Base-by-base conservation (phyloP, 2,888 invertebrate species). In the Drosophila austrosaltans region DNA sequence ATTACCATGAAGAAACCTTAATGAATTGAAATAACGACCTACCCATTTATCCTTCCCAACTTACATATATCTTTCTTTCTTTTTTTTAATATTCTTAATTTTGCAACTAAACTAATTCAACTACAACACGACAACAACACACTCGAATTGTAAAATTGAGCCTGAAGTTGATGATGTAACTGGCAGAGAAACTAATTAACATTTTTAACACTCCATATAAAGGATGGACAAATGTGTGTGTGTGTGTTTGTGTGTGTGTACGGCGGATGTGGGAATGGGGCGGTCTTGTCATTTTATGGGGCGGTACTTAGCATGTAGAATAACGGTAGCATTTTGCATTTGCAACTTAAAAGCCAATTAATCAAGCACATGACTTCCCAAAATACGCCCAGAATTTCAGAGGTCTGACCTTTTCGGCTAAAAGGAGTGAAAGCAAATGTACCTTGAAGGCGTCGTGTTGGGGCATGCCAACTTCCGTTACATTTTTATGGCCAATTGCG, bases 271-370 rank as follows among this genome's bases (percentile, higher is more conserved):
- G 36, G 32, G 76, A 8, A 48, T 48, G 48, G 44, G 48, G 22
- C 48, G 42, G 42, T 42, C 64, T 61, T 69, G 77, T 72, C 82
- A 79, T 61, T 60, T 54, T 58, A 42, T 10, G 32, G 58, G 16
- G 44, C 61, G 22, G 16, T 57, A 62, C 59, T 42, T 61, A 48
- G 39, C 12, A 22, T 36, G 36, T 22, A 20, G 62, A 62, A 70
- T 76, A 82, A 82, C 74, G 75, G 69, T 66, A 44, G 73, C 71
- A 73, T 76, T 79, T 78, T 79, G 79, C 82, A 75, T 75, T 82
- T 79, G 89, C 87, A 90, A 81, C 80, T 81, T 78, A 81, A 89
- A 83, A 79, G 73, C 75, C 79, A 81, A 84, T 90, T 90, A 89
- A 87, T 90, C 89, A 89, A 78, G 48, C 66, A 53, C 69, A 75